Evolutionary conservation across 2,797 vertebrate genomes (phyloP), one percentile per base, ranked within the genome.

Genomic region (Sebastes iracundus): DNA sequence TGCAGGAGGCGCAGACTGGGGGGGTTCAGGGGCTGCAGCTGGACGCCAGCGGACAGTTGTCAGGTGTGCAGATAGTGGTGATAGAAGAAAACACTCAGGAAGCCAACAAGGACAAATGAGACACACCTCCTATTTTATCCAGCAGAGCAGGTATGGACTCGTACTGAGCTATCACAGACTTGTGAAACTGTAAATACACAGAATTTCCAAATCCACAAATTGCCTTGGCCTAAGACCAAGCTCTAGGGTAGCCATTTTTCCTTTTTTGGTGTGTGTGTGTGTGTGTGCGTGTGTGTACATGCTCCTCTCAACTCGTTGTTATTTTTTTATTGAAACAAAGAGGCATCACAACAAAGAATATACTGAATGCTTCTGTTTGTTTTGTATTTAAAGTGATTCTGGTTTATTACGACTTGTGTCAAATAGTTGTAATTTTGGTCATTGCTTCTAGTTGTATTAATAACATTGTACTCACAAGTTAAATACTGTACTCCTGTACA

Each of bases 61-160:
- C 98, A 83, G 95, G 96, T 11, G 96, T 99, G 66, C 97, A 98
- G 93, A 97, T 99, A 79, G 96, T 99, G 72, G 98, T 99, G 79
- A 96, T 99, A 74, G 97, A 97, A 90, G 95, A 96, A 4, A 97
- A 96, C 28, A 79, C 92, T 89, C 91, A 90, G 84, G 92, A 88
- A 66, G 90, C 88, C 72, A 86, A 83, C 65, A 87, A 91, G 81
- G 84, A 84, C 56, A 91, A 94, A 85, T 95, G 88, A 95, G 67
- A 77, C 72, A 8, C n/a, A 9, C 38, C 58, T 42, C 46, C 64
- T 59, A 18, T 79, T 79, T 69, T 64, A 82, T 61, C 67, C 61
- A 63, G 56, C 63, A 72, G 52, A 83, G 79, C 84, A 83, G 82
- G 72, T 79, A 73, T 70, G 78, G 68, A 88, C 89, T 84, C 62